Base-by-base conservation (phyloP, 2,888 invertebrate genomes). In the Parascotia fuliginaria region DNA sequence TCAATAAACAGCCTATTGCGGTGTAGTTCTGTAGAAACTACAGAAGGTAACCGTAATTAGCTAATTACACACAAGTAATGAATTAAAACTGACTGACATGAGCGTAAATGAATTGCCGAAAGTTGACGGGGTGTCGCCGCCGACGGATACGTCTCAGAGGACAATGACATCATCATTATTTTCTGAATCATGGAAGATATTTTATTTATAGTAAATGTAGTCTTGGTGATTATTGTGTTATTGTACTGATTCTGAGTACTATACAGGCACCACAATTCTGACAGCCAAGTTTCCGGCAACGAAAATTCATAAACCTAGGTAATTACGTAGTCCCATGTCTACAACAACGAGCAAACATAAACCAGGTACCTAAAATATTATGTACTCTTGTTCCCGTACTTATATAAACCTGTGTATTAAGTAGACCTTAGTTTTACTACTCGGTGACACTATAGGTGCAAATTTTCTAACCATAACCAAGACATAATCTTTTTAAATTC, bases 341-440 rank as follows among this genome's bases (percentile, higher is more conserved):
- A 67, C 69, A 67, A 53, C 65, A 65, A 43, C 40, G 38, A 55
- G 60, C 54, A 61, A 66, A 70, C 68, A 66, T 70, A 67, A 60
- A 70, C 67, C 69, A 66, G 64, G 64, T 51, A 68, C 61, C n/a
- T n/a, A n/a, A n/a, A 60, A 61, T 70, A 66, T 69, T 60, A n/a
- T n/a, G n/a, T n/a, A 67, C 61, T 69, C 67, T 65, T 68, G 63
- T 56, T 43, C 43, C 44, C 59, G 70, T 58, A 58, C 70, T 64
- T 59, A 70, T 67, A 70, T 69, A 66, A 70, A 65, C 70, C 65
- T 53, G 53, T 36, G 55, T 61, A 60, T 59, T 70, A 67, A 56
- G 63, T 64, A 60, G 55, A 49, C 63, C 59, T 74, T 68, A 74
- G 74, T 73, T 72, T 68, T 68, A 74, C 67, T 73, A 63, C 65